Evolutionary conservation across 2,888 invertebrate species (phyloP).

Genomic region (Myathropa florea): DNA sequence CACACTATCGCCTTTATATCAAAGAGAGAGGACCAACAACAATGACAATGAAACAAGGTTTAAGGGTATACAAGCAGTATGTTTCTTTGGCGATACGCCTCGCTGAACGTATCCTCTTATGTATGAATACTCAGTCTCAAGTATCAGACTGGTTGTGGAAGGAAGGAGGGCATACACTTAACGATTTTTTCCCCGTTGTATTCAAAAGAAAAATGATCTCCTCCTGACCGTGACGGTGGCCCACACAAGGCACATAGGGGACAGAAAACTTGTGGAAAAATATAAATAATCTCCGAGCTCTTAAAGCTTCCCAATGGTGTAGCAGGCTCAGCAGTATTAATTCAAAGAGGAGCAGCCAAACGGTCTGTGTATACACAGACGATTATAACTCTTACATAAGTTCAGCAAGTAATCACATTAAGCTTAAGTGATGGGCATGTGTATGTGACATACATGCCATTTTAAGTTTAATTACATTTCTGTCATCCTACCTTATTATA

Average conservation of each 20-base stretch:
- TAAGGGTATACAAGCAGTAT: conserved; percentile 32
- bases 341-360: background rate
- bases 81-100: background rate
- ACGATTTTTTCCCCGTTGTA: conserved; percentile 11
- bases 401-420: background rate
- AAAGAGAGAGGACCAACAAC: conserved; percentile 20
- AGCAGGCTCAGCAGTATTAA: background rate
- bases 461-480: conserved; percentile 38
- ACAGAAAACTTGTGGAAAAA: conserved; percentile 40
- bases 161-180: conserved; percentile 34
- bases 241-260: background rate
- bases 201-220: conserved; percentile 16
- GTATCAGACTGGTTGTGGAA: background rate
- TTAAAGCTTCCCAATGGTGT: conserved; percentile 2
- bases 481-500: background rate
- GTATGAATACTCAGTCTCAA: background rate
- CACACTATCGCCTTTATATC: conserved; percentile 4
- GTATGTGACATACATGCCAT: conserved; percentile 1
- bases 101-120: conserved; percentile 13
- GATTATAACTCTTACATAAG: background rate
- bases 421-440: background rate
- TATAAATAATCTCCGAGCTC: conserved; percentile 39
- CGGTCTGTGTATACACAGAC: background rate
- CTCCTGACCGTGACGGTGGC: conserved; percentile 15
- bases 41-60: conserved; percentile 23